These are phyloP conservation scores for Diachrysia chrysitis DNA, from an alignment of 2,888 invertebrate genomes.

Conservation along the genomic window DNA sequence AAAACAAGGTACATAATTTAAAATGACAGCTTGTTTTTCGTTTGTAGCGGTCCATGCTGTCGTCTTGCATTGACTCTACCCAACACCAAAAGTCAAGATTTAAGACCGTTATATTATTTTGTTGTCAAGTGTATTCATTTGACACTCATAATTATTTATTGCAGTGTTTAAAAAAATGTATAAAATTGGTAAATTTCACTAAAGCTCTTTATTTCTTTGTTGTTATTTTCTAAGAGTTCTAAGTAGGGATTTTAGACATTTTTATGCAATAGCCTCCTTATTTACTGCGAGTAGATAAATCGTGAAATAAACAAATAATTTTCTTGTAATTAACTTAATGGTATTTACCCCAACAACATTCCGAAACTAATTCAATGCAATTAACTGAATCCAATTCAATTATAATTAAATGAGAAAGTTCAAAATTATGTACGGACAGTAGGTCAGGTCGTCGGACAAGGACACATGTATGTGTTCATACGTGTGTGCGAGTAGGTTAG, in stretches of 20 bases:
- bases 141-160: not conserved
- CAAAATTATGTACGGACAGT: slow-evolving; percentile 40
- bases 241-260: too few relatives aligned
- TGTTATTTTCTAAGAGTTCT: too few relatives aligned
- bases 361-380: slow-evolving; percentile 41
- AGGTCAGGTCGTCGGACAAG: slow-evolving; percentile 53
- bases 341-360: slow-evolving; percentile 12
- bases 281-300: not conserved
- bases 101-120: not conserved
- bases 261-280: not conserved
- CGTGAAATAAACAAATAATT: not conserved
- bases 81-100: too few relatives aligned
- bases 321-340: slow-evolving; percentile 9
- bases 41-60: too few relatives aligned
- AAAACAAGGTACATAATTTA: not conserved
- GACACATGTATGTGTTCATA: slow-evolving; percentile 31
- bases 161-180: too few relatives aligned
- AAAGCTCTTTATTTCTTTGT: too few relatives aligned
- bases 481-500: slow-evolving; percentile 41
- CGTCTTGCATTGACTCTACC: not conserved
- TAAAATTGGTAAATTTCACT: too few relatives aligned
- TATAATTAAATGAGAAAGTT: slow-evolving; percentile 57
- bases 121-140: not conserved
- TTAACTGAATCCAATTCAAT: slow-evolving; percentile 39
- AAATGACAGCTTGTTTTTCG: not conserved